Evolutionary conservation across 2,113 vertebrate species (phyloP), one percentile per base, ranked within the genome.

Genomic region (Donacobius atricapilla): DNA sequence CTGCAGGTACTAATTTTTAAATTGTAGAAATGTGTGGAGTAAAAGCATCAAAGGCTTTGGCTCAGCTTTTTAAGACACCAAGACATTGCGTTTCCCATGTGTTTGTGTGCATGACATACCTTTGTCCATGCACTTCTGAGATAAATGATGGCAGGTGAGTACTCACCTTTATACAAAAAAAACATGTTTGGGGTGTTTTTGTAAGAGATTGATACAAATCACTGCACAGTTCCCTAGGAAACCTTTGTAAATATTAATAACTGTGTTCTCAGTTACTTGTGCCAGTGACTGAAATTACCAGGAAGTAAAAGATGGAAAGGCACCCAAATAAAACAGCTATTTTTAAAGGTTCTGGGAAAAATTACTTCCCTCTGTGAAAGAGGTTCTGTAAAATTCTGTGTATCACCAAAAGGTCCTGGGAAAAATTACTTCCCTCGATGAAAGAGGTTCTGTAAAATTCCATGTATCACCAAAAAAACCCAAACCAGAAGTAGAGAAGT

Each of bases 331-430:
- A 84, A 83, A 58, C 1, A 87, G 9, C 21, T 11, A 39, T 90
- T 83, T 47, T 35, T n/a, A 58, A 66, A 54, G 35, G 14, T 54
- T 76, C n/a, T 69, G 57, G 20, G 39, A 22, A 58, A 80, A 80
- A 47, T 16, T 0, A 28, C 23, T 75, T 44, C 33, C 22, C 18
- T 75, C 0, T 0, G 4, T 71, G 12, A 39, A 63, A 53, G 42
- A 56, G 57, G 7, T 47, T 85, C 16, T 83, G 53, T 72, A 58
- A 64, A 76, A 80, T 72, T 66, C 45, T 11, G 16, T 48, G 0
- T 53, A 19, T 70, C 18, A 13, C 30, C 5, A 13, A 30, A 66
- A 53, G 35, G 14, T 54, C 71, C n/a, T 69, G 57, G 20, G 39
- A 22, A 58, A 80, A 80, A 47, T 16, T 0, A 28, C 23, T 75